Conservation (phyloP, 2,797 vertebrate species). For the Chaetodon trifasciatus region DNA sequence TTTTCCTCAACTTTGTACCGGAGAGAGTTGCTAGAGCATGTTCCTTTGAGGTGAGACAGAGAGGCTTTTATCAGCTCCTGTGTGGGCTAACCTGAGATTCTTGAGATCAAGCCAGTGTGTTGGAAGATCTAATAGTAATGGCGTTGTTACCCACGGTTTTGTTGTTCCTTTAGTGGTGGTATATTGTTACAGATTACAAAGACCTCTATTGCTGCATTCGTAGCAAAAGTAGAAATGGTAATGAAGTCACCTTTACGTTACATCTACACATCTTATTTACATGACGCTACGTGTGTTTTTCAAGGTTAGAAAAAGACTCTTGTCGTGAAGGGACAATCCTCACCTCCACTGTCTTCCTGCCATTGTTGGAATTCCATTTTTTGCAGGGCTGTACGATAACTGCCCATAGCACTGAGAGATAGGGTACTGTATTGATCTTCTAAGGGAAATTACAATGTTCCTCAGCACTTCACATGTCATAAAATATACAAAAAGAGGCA, state of each 20-base stretch:
- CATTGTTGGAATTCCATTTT: background rate
- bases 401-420: no score
- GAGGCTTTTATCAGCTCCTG: conserved; percentile 51
- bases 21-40: conserved; percentile 15
- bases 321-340: background rate
- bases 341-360: background rate
- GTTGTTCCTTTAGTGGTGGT: conserved; percentile 36
- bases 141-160: conserved; percentile 44
- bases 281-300: background rate
- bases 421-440: no score
- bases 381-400: no score
- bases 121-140: conserved; percentile 44
- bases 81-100: conserved; percentile 54
- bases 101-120: conserved; percentile 35
- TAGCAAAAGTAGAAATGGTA: background rate
- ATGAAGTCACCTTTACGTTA: conserved; percentile 5
- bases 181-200: conserved; percentile 40
- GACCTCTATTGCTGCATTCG: conserved; percentile 5
- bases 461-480: no score
- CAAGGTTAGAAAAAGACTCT: background rate
- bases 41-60: conserved; percentile 45
- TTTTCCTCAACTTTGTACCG: conserved; percentile 22
- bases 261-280: conserved; percentile 6
- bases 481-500: no score
- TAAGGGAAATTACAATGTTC: no score